These are phyloP conservation scores for Eupleurogrammus muticus DNA, from an alignment of 2,797 vertebrate species.

Conservation along the genomic window DNA sequence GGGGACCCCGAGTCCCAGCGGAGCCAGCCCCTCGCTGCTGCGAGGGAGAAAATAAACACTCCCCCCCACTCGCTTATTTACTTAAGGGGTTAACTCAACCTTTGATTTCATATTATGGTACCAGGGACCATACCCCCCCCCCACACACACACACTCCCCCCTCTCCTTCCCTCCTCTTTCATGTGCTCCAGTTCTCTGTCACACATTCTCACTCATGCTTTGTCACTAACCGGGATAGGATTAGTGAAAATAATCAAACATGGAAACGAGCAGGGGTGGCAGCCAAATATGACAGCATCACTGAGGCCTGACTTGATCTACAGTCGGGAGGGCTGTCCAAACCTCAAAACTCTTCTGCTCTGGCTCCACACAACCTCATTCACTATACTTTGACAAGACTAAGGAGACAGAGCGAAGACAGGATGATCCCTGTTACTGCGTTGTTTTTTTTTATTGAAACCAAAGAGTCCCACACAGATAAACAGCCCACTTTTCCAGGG, in stretches of 20 bases:
- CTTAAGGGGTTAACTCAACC: constrained; percentile 77
- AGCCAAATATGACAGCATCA: constrained; percentile 66
- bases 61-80: constrained; percentile 76
- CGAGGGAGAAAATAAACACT: constrained; percentile 80
- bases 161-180: constrained; percentile 32
- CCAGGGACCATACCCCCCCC: constrained; percentile 53
- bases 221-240: constrained; percentile 66
- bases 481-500: constrained; percentile 64
- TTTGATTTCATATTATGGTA: constrained; percentile 77
- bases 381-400: constrained; percentile 64
- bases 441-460: constrained; percentile 60
- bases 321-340: constrained; percentile 59
- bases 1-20: constrained; percentile 67
- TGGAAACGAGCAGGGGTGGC: constrained; percentile 55
- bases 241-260: constrained; percentile 81
- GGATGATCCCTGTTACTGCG: constrained; percentile 53
- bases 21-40: constrained; percentile 74
- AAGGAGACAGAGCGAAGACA: constrained; percentile 67
- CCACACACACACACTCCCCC: constrained; percentile 18
- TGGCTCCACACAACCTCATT: constrained; percentile 65
- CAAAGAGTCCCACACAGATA: constrained; percentile 64
- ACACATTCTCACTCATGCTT: constrained; percentile 59
- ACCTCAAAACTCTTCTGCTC: constrained; percentile 61
- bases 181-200: constrained; percentile 38
- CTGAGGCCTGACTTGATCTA: constrained; percentile 63